These are phyloP conservation scores for Drepana falcataria DNA, from an alignment of 2,888 invertebrate species.

Conservation along the genomic window DNA sequence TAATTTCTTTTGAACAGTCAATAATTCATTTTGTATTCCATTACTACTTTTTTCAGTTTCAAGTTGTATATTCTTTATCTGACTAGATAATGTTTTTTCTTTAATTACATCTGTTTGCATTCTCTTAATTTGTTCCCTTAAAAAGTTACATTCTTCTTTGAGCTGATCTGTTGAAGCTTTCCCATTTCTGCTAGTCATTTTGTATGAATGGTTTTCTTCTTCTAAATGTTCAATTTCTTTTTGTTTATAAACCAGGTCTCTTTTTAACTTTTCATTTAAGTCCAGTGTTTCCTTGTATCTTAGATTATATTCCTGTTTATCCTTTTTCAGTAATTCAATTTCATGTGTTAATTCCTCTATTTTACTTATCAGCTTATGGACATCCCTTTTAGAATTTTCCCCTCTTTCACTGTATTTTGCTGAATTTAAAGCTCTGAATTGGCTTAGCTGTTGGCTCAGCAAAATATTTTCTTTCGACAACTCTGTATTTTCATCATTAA, in stretches of 20 bases:
- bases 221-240: slow-evolving; percentile 62
- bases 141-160: slow-evolving; percentile 63
- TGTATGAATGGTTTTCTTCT: slow-evolving; percentile 69
- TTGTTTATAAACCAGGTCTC: slow-evolving; percentile 61
- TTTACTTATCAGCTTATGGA: slow-evolving; percentile 49
- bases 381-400: slow-evolving; percentile 40
- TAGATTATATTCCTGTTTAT: slow-evolving; percentile 61
- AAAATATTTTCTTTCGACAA: slow-evolving; percentile 66
- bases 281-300: slow-evolving; percentile 59
- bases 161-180: slow-evolving; percentile 64
- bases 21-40: slow-evolving; percentile 83
- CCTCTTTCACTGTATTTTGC: slow-evolving; percentile 35
- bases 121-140: slow-evolving; percentile 66
- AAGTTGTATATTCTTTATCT: slow-evolving; percentile 84
- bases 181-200: slow-evolving; percentile 62
- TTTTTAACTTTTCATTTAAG: slow-evolving; percentile 58
- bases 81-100: slow-evolving; percentile 68
- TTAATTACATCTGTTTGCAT: slow-evolving; percentile 69
- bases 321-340: slow-evolving; percentile 51
- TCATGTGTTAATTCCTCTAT: slow-evolving; percentile 50
- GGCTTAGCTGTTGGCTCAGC: slow-evolving; percentile 57
- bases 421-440: slow-evolving; percentile 46
- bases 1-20: slow-evolving; percentile 81
- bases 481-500: slow-evolving; percentile 66
- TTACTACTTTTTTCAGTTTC: slow-evolving; percentile 86